Percentiles rank a stretch among this genome's conserved stretches.
Conservation (phyloP, 1,140 invertebrate genomes). For the Lepidurus apus region DNA sequence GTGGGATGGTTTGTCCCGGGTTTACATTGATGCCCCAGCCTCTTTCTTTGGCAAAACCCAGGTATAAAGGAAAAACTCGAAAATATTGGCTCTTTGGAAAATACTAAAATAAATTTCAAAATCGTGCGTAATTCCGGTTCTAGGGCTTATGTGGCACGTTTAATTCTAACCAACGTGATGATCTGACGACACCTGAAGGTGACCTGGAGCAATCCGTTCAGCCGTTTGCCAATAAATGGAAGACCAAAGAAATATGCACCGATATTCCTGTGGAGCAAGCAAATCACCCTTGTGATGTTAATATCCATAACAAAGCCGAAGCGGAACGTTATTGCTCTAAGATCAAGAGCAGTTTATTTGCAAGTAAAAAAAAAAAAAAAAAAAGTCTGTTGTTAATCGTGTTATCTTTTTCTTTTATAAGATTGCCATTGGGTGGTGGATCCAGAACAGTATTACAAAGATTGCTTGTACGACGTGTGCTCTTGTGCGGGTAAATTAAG, state of each 20-base stretch:
- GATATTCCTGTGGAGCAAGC: slow-evolving; percentile 50
- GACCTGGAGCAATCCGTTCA: slow-evolving; percentile 68
- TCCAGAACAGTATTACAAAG: slow-evolving; percentile 65
- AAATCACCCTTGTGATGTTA: slow-evolving; percentile 62
- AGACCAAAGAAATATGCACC: slow-evolving; percentile 63
- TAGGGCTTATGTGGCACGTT: slow-evolving; percentile 84
- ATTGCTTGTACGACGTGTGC: slow-evolving; percentile 82
- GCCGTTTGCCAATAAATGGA: slow-evolving; percentile 84
- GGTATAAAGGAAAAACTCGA: slow-evolving; percentile 16
- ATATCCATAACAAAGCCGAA: slow-evolving; percentile 59
- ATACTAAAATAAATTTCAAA: no score
- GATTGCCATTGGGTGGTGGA: slow-evolving; percentile 76
- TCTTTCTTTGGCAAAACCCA: slow-evolving; percentile 56
- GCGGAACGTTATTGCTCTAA: slow-evolving; percentile 65
- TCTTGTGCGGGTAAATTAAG: slow-evolving; percentile 57
- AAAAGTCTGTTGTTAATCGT: slow-evolving; percentile 27
- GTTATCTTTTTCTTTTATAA: slow-evolving; percentile 40
- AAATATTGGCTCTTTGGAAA: no score
- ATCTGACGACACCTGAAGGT: slow-evolving; percentile 78
- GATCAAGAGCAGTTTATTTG: slow-evolving; percentile 62
- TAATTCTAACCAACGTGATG: slow-evolving; percentile 76
- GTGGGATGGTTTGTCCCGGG: slow-evolving; percentile 75
- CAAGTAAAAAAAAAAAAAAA: slow-evolving; percentile 45
- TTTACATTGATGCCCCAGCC: slow-evolving; percentile 72
- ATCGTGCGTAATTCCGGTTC: slow-evolving; percentile 28